Percentiles rank a stretch among this genome's conserved stretches.
Evolutionary conservation across 2,797 vertebrate genomes (phyloP).

Genomic region (Decapterus maruadsi): DNA sequence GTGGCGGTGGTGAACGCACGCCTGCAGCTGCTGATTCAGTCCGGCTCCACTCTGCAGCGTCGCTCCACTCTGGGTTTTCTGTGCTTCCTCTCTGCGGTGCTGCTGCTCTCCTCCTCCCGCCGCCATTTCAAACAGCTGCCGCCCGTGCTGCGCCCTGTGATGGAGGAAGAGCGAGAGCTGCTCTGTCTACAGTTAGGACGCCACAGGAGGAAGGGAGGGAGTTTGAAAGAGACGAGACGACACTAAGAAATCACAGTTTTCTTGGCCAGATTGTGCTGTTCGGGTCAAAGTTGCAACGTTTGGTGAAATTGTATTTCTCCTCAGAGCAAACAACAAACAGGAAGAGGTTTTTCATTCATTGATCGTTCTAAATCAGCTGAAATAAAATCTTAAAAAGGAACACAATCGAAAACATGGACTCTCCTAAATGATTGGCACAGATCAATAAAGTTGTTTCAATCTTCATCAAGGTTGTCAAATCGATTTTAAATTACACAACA

Average conservation of each 20-base stretch:
- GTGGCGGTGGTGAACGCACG: background rate
- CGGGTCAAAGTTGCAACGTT: background rate
- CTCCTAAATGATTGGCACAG: background rate
- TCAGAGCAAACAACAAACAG: background rate
- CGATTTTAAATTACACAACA: background rate
- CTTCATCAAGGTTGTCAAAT: background rate
- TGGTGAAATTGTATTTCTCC: background rate
- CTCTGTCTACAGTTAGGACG: background rate
- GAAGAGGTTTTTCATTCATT: too few relatives aligned
- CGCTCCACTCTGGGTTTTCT: slow-evolving; percentile 37
- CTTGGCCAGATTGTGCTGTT: background rate
- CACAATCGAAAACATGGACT: background rate
- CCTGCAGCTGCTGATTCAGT: slow-evolving; percentile 4
- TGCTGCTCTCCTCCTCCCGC: slow-evolving; percentile 26
- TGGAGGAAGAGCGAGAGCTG: slow-evolving; percentile 39
- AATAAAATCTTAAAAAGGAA: background rate
- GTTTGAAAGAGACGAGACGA: background rate
- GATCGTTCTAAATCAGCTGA: background rate
- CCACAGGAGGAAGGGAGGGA: background rate
- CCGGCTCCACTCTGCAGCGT: slow-evolving; percentile 29
- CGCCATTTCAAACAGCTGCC: slow-evolving; percentile 42
- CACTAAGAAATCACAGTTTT: background rate
- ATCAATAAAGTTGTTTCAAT: background rate
- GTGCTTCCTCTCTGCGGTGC: slow-evolving; percentile 29
- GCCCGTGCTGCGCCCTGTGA: slow-evolving; percentile 33